Base-by-base conservation (phyloP, 2,797 vertebrate genomes). In the Aselliscus stoliczkanus region DNA sequence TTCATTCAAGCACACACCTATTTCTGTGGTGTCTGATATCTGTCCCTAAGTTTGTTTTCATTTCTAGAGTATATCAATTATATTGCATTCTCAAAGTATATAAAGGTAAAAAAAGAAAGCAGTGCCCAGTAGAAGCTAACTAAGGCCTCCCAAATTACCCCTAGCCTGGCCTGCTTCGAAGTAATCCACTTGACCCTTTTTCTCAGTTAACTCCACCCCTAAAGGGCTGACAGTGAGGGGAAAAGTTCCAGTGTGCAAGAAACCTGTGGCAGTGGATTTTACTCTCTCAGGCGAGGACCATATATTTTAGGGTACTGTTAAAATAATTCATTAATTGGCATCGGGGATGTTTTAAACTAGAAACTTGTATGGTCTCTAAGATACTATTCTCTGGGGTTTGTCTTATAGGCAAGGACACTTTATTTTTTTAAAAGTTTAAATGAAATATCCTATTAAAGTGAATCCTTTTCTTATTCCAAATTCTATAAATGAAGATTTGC, bases 1-100 rank as follows among this genome's bases (percentile, higher is more conserved):
- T 72, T 85, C 50, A 2, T 31, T 27, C 11, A 39, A 5, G 2
- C 0, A 0, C 27, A 20, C 7, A 7, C 31, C 27, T 12, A 1
- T 42, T 52, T 75, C 50, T 1, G 27, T 9, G 8, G 18, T 50
- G 27, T 44, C 94, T 73, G 34, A 21, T 21, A 12, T n/a, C 7
- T 6, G 31, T n/a, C 56, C n/a, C 81, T 54, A 18, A 25, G 5
- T 86, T 64, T 90, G 60, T n/a, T 69, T 60, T 81, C 76, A 11
- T n/a, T 37, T 42, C 39, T 12, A 3, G 64, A 56, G 13, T n/a
- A 5, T 7, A 31, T 29, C 54, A 27, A 8, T 31, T 25, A 56
- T 29, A 65, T 21, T 8, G n/a, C 9, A 39, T 72, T 94, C 62
- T 95, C 12, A 11, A 67, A 54, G 37, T 9, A 50, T 2, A 3